Percentiles rank a stretch among this genome's conserved stretches.
phyloP scores from a whole-genome alignment of 2,113 vertebrate species.

The Bubo blakistoni region DNA sequence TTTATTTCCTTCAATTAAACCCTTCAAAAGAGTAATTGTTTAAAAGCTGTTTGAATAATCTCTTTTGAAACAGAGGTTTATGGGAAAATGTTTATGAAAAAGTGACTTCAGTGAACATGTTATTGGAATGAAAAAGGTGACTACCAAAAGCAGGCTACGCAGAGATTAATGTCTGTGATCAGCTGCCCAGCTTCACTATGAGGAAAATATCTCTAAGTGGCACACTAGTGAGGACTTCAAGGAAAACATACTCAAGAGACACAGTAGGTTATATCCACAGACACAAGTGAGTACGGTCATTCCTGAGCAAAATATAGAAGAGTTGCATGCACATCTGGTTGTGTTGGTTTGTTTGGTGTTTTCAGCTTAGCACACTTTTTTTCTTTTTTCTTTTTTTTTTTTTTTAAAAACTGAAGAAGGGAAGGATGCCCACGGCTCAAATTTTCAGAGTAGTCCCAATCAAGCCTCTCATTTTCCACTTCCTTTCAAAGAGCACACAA shows the following conservation, averaged over 20 bases:
- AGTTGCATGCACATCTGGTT: neutral
- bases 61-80: conserved; percentile 63
- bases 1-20: conserved; percentile 74
- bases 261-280: neutral
- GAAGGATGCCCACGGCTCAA: neutral
- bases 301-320: neutral
- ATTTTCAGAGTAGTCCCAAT: neutral
- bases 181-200: conserved; percentile 10
- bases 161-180: conserved; percentile 51
- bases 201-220: neutral
- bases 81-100: conserved; percentile 53
- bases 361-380: neutral
- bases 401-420: neutral
- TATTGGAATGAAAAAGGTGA: conserved; percentile 68
- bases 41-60: conserved; percentile 69
- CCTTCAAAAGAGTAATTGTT: conserved; percentile 77
- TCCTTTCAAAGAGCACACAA: neutral
- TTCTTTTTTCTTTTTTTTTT: rapidly evolving
- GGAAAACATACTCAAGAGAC: neutral
- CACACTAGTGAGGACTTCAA: neutral
- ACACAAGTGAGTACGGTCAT: neutral
- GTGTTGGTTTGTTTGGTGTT: neutral
- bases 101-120: conserved; percentile 60
- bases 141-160: conserved; percentile 36
- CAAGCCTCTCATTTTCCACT: neutral